Conservation (phyloP, 1,140 invertebrate genomes). For the Magallana gigas region DNA sequence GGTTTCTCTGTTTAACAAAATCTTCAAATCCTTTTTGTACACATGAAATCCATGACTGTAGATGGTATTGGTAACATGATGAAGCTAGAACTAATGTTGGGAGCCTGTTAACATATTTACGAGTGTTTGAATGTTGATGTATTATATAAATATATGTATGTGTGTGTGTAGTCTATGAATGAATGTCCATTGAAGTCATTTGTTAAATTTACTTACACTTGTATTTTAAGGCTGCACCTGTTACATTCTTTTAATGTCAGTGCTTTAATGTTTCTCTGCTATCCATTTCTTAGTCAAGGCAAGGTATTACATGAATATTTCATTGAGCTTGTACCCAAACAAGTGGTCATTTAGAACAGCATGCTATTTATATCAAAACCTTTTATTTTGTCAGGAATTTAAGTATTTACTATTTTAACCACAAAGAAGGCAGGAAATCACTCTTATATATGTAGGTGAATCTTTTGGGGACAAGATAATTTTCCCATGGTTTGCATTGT, state of each 20-base stretch:
- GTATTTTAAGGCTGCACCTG: conserved; percentile 20
- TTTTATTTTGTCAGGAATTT: too few relatives aligned
- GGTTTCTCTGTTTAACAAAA: background rate
- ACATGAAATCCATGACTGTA: conserved; percentile 30
- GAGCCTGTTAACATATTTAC: background rate
- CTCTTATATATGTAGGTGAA: too few relatives aligned
- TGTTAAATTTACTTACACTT: conserved; percentile 26
- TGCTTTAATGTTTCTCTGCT: background rate
- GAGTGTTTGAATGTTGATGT: conserved; percentile 31
- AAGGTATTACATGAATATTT: background rate
- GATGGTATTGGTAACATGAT: conserved; percentile 24
- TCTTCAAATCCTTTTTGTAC: conserved; percentile 15
- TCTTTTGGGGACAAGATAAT: background rate
- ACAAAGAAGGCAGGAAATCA: too few relatives aligned
- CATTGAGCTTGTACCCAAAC: conserved; percentile 15
- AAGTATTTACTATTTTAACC: too few relatives aligned
- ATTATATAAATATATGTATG: conserved; percentile 7
- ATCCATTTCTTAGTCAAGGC: background rate
- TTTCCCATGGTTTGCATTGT: background rate
- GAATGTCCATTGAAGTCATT: conserved; percentile 1
- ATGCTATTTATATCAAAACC: too few relatives aligned
- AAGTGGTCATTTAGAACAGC: background rate
- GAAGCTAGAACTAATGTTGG: conserved; percentile 17
- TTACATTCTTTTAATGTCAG: conserved; percentile 26
- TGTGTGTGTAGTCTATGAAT: conserved; percentile 9